A percentile compares a stretch with the other conserved stretches of the same genome.
phyloP scores from a whole-genome alignment of 2,888 invertebrate genomes.

The Stomorhina lunata region DNA sequence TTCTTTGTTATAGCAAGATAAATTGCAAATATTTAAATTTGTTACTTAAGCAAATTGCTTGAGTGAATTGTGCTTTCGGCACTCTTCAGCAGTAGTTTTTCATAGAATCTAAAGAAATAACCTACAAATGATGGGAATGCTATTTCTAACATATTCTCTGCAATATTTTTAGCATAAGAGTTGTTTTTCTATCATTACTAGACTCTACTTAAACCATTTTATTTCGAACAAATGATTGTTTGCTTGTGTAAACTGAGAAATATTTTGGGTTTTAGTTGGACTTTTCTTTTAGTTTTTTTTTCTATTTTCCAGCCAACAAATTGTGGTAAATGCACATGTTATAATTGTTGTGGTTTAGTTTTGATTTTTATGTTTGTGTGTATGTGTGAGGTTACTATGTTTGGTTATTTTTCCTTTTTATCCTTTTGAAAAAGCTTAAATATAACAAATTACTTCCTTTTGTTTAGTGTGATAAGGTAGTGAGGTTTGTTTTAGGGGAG shows the following conservation, averaged over 20 bases:
- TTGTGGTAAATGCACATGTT: constrained; percentile 41
- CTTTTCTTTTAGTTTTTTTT: background rate
- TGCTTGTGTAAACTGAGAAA: constrained; percentile 29
- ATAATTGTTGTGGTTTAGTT: constrained; percentile 58
- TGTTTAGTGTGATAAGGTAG: background rate
- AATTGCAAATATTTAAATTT: constrained; percentile 78
- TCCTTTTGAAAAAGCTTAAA: background rate
- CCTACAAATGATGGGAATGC: constrained; percentile 18
- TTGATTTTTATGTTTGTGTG: constrained; percentile 29
- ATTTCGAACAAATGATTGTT: background rate
- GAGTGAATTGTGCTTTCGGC: constrained; percentile 76
- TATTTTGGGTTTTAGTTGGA: constrained; percentile 8
- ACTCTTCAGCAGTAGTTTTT: constrained; percentile 48
- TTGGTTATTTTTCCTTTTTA: background rate
- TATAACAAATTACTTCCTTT: constrained; percentile 37
- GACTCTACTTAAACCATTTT: too few relatives aligned
- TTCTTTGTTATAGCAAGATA: constrained; percentile 69
- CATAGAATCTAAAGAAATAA: constrained; percentile 11
- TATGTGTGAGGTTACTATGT: background rate
- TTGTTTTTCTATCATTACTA: too few relatives aligned
- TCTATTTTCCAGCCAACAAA: background rate
- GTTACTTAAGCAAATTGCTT: constrained; percentile 77
- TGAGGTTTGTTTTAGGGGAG: background rate
- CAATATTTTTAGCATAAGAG: background rate
- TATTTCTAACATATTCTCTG: background rate